Evolutionary conservation across 1,140 invertebrate genomes (phyloP), one percentile per base, ranked within the genome.

Genomic region (Eufriesea mexicana): DNA sequence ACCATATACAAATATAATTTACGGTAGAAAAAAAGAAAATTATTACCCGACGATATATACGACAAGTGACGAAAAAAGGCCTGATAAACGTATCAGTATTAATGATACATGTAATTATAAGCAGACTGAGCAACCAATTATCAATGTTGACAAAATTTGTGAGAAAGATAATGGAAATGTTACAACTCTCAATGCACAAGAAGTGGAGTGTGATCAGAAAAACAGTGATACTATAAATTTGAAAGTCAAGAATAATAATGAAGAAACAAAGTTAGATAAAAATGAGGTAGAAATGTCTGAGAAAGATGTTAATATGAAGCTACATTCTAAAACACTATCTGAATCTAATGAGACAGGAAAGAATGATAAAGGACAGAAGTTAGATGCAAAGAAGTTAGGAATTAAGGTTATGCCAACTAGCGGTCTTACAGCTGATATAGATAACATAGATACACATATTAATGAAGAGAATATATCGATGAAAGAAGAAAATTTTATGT

Each of bases 311-410:
- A 45, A 68, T 23, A 55, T 45, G 62, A 35, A 70, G 45, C 6
- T 45, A 9, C 10, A 0, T 16, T 16, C 23, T 25, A 42, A 35
- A 7, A 18, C 16, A 10, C 45, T 2, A 5, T 2, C 5, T 59
- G n/a, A 49, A 2, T 20, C 54, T 16, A 59, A 35, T n/a, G 45
- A 55, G 20, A 42, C 49, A 59, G 51, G 12, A 47, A 47, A 20
- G 18, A 18, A 6, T 49, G 12, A 2, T 0, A 73, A 28, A 8
- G 28, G 25, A 23, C 28, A 64, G 23, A 74, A 55, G 5, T 54
- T 86, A n/a, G 86, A 88, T 25, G 57, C 79, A 47, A 93, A 90
- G 57, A 93, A 92, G 74, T 75, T 91, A 61, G 90, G 87, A 47
- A 75, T 79, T 18, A 91, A 79, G 74, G 23, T 84, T 35, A 77